Conservation (phyloP, 2,888 invertebrate species). For the Apoda limacodes region DNA sequence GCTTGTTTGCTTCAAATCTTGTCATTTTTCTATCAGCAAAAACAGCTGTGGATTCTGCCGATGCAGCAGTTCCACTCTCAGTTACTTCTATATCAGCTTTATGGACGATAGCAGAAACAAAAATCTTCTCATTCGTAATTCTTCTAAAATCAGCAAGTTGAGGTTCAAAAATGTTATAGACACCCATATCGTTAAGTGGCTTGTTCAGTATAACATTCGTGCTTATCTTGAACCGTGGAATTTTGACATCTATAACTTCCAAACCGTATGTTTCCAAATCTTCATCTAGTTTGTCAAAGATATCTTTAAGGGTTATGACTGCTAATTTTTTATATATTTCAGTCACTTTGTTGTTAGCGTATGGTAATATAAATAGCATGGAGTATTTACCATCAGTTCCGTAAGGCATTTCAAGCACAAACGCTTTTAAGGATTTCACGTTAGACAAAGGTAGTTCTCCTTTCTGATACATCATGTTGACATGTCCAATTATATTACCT, state of each 20-base stretch:
- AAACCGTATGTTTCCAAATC: conserved; percentile 62
- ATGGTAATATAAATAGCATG: conserved; percentile 75
- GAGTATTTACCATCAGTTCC: conserved; percentile 65
- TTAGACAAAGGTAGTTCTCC: conserved; percentile 69
- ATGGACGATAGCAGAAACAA: conserved; percentile 74
- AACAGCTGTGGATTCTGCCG: conserved; percentile 66
- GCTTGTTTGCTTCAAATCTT: conserved; percentile 74
- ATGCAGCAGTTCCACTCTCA: conserved; percentile 79
- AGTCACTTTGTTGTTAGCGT: conserved; percentile 54
- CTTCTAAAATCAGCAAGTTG: conserved; percentile 65
- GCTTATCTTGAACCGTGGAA: conserved; percentile 73
- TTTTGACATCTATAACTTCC: conserved; percentile 71
- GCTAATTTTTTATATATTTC: conserved; percentile 65
- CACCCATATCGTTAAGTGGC: conserved; percentile 73
- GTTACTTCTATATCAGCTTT: conserved; percentile 81
- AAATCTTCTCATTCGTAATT: conserved; percentile 65
- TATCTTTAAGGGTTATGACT: conserved; percentile 47
- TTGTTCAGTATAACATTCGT: conserved; percentile 72
- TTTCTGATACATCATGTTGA: conserved; percentile 81
- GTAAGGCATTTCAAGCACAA: conserved; percentile 77
- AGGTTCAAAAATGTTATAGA: conserved; percentile 73
- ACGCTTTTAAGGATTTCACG: conserved; percentile 64
- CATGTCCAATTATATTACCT: conserved; percentile 58
- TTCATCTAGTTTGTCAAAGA: conserved; percentile 58
- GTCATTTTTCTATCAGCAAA: conserved; percentile 68